Base-by-base conservation (phyloP, 35 echinoderm and acorn worm genomes). In the Chiridota heheva region DNA sequence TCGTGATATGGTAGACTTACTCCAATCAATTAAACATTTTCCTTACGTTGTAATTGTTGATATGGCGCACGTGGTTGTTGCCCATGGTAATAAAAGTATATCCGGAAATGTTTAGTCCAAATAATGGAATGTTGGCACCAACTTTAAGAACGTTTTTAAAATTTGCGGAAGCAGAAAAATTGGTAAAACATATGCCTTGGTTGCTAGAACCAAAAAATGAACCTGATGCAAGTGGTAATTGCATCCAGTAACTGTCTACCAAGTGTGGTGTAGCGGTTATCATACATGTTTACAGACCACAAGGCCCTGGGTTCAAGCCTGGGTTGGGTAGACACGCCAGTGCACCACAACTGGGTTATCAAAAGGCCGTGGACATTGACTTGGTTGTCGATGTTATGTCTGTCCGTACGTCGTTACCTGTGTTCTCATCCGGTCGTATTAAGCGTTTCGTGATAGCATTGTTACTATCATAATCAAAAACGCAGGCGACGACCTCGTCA, bases 1-100 rank as follows among this genome's bases (percentile, higher is more conserved):
- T 7, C 44, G 84, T 31, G 72, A 77, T 43, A 31, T 56, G 3
- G 34, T 61, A 1, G 84, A 82, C 44, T 29, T 53, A 13, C 18
- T 83, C 2, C 31, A 37, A 13, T 87, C 84, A 10, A 80, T 87
- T 72, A 58, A 87, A 70, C 59, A 87, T 33, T 42, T 39, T 0
- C 74, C 84, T 13, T 79, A 80, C 57, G 46, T 87, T 7, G 60
- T 77, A 1, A 80, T 79, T 68, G 58, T 87, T 12, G 73, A 87
- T 33, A 87, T 87, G 72, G 84, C 84, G 6, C 59, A 87, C 24
- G 47, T 80, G 38, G 56, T 87, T 80, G 84, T 73, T 32, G 55
- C 72, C 16, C 73, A 79, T 69, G 42, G 73, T 3, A 65, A 86
- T 44, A 76, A 67, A 45, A 80, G 58, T n/a, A 35, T 49, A 49